Base-by-base conservation (phyloP, 2,888 invertebrate genomes). In the Phortica magna region DNA sequence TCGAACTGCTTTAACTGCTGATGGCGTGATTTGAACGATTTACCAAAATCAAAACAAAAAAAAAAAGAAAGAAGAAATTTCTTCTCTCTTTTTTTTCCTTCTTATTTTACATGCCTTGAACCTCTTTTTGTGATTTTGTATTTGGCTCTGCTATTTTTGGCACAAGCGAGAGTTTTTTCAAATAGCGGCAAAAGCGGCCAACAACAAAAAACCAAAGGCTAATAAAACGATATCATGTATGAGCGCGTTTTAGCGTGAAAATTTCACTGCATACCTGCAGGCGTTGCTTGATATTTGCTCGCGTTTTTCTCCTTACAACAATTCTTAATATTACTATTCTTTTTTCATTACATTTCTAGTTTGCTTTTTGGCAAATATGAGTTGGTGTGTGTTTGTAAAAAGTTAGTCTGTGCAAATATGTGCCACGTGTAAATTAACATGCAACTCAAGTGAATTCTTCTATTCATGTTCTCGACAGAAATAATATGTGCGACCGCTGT, bases 1-100 rank as follows among this genome's bases (percentile, higher is more conserved):
- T 65, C 74, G 41, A 79, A 70, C 81, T 81, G 79, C 83, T 88
- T 88, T 85, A 80, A 84, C 87, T 84, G 86, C 84, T 75, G 75
- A 14, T 41, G 68, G 76, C 80, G 79, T 87, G 86, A 79, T 88
- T 83, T 84, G 81, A 79, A 81, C 84, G 89, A 84, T 88, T 88
- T 88, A 87, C 75, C 86, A 82, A 57, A 57, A 67, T 42, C 6
- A 48, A 48, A 48, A 14, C 14, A 2, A 48, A 14, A 48, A 1
- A 48, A 48, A 48, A 48, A 31, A n/a, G n/a, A n/a, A n/a, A n/a
- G n/a, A n/a, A n/a, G n/a, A n/a, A n/a, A n/a, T n/a, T n/a, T n/a
- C n/a, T n/a, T n/a, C n/a, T n/a, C n/a, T n/a, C n/a, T n/a, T n/a
- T n/a, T n/a, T n/a, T n/a, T n/a, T n/a, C n/a, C n/a, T n/a, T n/a